phyloP scores from a whole-genome alignment of 2,888 invertebrate genomes.

The Myopa testacea region DNA sequence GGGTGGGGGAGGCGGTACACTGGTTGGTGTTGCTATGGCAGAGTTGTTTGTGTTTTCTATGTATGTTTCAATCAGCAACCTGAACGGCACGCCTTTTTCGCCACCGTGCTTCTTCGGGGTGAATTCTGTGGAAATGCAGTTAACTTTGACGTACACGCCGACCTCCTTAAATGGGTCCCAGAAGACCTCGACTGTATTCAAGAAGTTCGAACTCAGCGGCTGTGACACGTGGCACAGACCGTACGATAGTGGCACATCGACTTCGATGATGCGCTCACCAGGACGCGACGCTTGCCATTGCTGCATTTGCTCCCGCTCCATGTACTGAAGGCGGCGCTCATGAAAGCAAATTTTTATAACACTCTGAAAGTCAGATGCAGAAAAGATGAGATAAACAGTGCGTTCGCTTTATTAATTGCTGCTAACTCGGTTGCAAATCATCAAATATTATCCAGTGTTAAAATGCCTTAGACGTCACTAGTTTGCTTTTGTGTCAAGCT shows the following conservation, averaged over 20 bases:
- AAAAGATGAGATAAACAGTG: too few relatives aligned
- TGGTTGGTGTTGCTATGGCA: not conserved
- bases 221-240: constrained; percentile 88
- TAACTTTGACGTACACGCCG: constrained; percentile 94
- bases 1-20: not conserved
- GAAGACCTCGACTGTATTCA: constrained; percentile 88
- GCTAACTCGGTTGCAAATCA: too few relatives aligned
- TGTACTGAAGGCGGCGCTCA: constrained; percentile 94
- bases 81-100: constrained; percentile 97
- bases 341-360: constrained; percentile 94
- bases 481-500: not conserved
- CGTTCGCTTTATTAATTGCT: too few relatives aligned
- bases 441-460: too few relatives aligned
- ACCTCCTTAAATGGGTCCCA: constrained; percentile 98
- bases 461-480: not conserved
- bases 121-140: constrained; percentile 98
- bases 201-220: constrained; percentile 73
- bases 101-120: constrained; percentile 98
- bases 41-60: constrained; percentile 60
- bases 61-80: constrained; percentile 92
- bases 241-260: constrained; percentile 93
- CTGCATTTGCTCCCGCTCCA: constrained; percentile 92
- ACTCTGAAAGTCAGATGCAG: constrained; percentile 70
- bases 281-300: constrained; percentile 92
- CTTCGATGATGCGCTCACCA: constrained; percentile 91